Evolutionary conservation across 2,888 invertebrate species (phyloP).

Genomic region (Hedychridium roseum): DNA sequence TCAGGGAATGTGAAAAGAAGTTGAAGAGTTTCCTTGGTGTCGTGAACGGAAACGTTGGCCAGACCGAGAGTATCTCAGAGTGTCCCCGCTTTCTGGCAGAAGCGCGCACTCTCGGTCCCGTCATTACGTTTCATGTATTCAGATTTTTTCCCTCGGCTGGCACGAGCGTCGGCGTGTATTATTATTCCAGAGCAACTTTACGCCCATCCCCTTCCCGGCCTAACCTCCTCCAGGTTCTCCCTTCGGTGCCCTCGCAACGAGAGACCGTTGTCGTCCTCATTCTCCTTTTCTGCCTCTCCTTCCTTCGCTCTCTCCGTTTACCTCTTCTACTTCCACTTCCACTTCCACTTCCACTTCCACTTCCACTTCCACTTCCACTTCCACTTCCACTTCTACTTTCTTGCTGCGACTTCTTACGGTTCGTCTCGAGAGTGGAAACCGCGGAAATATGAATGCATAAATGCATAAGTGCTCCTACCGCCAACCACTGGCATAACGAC

Average conservation of each 20-base stretch:
- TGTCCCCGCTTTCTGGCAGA: too few relatives aligned
- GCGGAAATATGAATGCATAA: slow-evolving; percentile 63
- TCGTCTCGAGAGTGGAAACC: slow-evolving; percentile 48
- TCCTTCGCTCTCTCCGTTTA: background rate
- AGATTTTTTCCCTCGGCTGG: slow-evolving; percentile 55
- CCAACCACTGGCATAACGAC: slow-evolving; percentile 26
- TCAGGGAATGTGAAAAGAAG: too few relatives aligned
- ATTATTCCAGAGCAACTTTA: slow-evolving; percentile 62
- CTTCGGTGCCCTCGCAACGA: slow-evolving; percentile 1
- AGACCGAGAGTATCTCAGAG: too few relatives aligned
- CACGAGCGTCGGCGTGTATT: slow-evolving; percentile 53
- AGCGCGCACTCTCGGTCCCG: slow-evolving; percentile 42
- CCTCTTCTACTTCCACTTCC: slow-evolving; percentile 27
- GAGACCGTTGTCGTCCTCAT: too few relatives aligned
- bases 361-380: slow-evolving; percentile 16
- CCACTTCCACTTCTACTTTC: slow-evolving; percentile 5
- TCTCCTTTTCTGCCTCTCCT: slow-evolving; percentile 14
- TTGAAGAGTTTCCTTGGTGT: too few relatives aligned
- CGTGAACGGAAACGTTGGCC: too few relatives aligned
- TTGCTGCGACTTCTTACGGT: slow-evolving; percentile 48
- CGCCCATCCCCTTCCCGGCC: slow-evolving; percentile 40
- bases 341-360: slow-evolving; percentile 19
- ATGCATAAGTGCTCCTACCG: slow-evolving; percentile 59
- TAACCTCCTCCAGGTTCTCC: slow-evolving; percentile 11
- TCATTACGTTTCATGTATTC: slow-evolving; percentile 63